Base-by-base conservation (phyloP, 2,113 vertebrate species). In the Rhinopomastus cyanomelas region DNA sequence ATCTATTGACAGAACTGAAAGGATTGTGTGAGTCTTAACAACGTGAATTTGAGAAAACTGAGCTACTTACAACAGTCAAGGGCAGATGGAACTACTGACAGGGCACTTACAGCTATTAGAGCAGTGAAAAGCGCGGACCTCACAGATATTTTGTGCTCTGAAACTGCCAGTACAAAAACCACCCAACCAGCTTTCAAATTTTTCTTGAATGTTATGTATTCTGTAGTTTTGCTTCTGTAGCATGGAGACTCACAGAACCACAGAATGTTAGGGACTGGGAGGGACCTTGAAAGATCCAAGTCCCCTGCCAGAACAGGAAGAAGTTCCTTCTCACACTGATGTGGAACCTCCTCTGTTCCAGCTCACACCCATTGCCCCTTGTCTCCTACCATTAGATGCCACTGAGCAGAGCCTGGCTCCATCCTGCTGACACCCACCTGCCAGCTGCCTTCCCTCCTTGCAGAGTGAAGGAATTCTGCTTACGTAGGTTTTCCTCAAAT, bases 31-130 rank as follows among this genome's bases (percentile, higher is more conserved):
- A 74, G 39, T 60, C 39, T 85, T 93, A 91, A 82, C 68, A 83
- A 76, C 56, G 66, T 29, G 23, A 80, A 91, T 88, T 87, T 60
- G 49, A 65, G 44, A 85, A 82, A 95, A 89, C 2, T 27, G 30
- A 92, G 78, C 65, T 71, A 87, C 72, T 80, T 85, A 55, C 1
- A 56, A 88, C 42, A 90, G 71, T 51, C 48, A 82, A 89, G 29
- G 39, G 23, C 76, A 87, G 56, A 87, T 94, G 26, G 60, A 87
- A 83, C 60, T 77, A 86, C n/a, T 93, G 55, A 81, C 19, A 77
- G 13, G 20, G 12, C 67, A 82, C 75, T 90, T 87, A 73, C 69
- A 78, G 53, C 36, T 62, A 85, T 72, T 32, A 52, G 39, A 42
- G 55, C 44, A 66, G 16, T 11, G 27, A 85, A 85, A 88, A 73